These are phyloP conservation scores for Lagocephalus sceleratus DNA, from an alignment of 2,797 vertebrate genomes.

Conservation along the genomic window DNA sequence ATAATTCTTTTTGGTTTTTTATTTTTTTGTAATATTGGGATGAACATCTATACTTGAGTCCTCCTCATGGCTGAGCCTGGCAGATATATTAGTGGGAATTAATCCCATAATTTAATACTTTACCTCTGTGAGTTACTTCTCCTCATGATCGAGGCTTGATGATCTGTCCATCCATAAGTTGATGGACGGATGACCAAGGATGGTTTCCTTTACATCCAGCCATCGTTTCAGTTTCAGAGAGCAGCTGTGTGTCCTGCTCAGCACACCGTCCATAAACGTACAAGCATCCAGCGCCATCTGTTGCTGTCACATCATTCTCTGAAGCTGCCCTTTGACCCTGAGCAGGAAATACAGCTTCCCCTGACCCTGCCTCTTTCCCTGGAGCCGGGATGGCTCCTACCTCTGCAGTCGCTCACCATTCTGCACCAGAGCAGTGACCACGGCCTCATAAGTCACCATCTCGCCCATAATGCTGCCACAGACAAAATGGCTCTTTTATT, in stretches of 20 bases:
- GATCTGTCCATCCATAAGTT: no score
- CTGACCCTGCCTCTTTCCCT: neutral
- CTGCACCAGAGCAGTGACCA: conserved; percentile 16
- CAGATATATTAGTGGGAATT: no score
- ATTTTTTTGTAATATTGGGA: neutral
- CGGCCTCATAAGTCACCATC: conserved; percentile 44
- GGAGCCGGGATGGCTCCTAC: conserved; percentile 4
- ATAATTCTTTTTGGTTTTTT: neutral
- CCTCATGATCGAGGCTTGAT: no score
- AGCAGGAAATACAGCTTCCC: conserved; percentile 14
- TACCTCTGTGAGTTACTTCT: no score
- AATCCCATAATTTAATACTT: no score
- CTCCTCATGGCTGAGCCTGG: no score
- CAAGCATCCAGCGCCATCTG: conserved; percentile 15
- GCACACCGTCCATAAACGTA: conserved; percentile 1
- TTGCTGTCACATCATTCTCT: conserved; percentile 12
- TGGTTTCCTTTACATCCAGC: no score
- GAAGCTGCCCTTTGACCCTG: conserved; percentile 18
- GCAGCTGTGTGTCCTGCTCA: neutral
- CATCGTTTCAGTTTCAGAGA: neutral
- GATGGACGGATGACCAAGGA: no score
- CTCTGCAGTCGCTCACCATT: conserved; percentile 4
- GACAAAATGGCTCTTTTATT: conserved; percentile 23
- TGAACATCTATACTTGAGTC: no score
- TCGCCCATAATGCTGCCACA: conserved; percentile 23